These are phyloP conservation scores for Pocillopora meandrina DNA, from an alignment of 92 coral and sea anemone species.

Conservation along the genomic window DNA sequence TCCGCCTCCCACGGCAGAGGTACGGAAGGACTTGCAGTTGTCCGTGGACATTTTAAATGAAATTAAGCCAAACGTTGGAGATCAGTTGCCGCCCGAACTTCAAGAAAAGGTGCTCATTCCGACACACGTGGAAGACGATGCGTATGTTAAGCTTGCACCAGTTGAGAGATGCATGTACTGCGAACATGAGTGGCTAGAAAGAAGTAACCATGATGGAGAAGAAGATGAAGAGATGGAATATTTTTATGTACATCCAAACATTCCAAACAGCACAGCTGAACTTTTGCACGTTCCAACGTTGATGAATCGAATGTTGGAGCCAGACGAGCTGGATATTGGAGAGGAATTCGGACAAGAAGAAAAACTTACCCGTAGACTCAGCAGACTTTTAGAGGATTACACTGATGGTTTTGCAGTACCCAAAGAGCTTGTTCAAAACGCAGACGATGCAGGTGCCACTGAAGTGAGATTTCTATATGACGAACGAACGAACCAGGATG, in stretches of 20 bases:
- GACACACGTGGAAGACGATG: constrained; percentile 31
- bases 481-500: constrained; percentile 68
- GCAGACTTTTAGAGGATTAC: constrained; percentile 80
- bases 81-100: not conserved
- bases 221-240: constrained; percentile 24
- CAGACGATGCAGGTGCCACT: constrained; percentile 92
- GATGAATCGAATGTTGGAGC: constrained; percentile 32
- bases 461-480: constrained; percentile 77
- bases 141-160: constrained; percentile 32
- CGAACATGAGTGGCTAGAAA: constrained; percentile 50
- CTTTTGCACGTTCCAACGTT: constrained; percentile 33
- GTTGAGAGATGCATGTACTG: constrained; percentile 52
- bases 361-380: constrained; percentile 71
- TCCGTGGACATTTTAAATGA: constrained; percentile 48
- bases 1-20: constrained; percentile 3
- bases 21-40: constrained; percentile 50
- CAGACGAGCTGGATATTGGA: constrained; percentile 38
- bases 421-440: constrained; percentile 90
- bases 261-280: constrained; percentile 39
- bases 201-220: constrained; percentile 9
- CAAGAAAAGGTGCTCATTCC: constrained; percentile 42
- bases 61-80: constrained; percentile 18
- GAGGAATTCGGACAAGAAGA: constrained; percentile 68
- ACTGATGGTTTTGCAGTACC: constrained; percentile 88
- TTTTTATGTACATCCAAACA: constrained; percentile 40